Base-by-base conservation (phyloP, 2,113 vertebrate species). In the Formicarius rufipectus region DNA sequence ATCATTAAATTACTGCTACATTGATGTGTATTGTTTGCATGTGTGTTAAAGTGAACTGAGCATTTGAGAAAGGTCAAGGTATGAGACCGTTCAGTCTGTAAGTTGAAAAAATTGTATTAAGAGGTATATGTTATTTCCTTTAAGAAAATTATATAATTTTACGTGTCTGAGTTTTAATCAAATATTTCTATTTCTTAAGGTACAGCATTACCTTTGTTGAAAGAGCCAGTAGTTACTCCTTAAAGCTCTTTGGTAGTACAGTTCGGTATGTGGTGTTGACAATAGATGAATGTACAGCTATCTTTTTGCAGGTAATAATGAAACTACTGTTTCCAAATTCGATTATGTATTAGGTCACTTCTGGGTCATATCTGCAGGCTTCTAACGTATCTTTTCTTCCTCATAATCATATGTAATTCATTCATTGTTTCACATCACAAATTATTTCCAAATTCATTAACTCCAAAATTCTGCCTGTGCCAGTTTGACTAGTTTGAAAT, bases 191-290 rank as follows among this genome's bases (percentile, higher is more conserved):
- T 39, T 96, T 91, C 84, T 97, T 37, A 96, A 99, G 99, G 68
- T 99, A 98, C 88, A 97, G 98, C 92, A 98, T 99, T 66, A 98
- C 98, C 20, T 96, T 99, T 85, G 84, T 99, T 96, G 99, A 99
- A 96, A 98, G 99, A 96, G 97, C 93, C 62, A 97, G 95, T 68
- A 95, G 94, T 91, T 97, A 97, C 9, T 97, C 98, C 20, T 68
- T 99, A 92, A 98, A 98, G 90, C 97, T 97, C 55, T 98, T 99
- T 39, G 98, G 98, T 84, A 96, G 96, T n/a, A 96, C 95, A 39
- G 97, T 98, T 28, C 86, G 4, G 67, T 99, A 98, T 9, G 89
- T 98, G 55, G 97, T 99, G 84, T 91, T 99, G 93, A 99, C 99
- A n/a, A 75, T 99, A 84, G 99, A 99, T 93, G 99, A 99, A 95